Conservation (phyloP, 2,113 vertebrate species). For the Phalacrocorax pelagicus region DNA sequence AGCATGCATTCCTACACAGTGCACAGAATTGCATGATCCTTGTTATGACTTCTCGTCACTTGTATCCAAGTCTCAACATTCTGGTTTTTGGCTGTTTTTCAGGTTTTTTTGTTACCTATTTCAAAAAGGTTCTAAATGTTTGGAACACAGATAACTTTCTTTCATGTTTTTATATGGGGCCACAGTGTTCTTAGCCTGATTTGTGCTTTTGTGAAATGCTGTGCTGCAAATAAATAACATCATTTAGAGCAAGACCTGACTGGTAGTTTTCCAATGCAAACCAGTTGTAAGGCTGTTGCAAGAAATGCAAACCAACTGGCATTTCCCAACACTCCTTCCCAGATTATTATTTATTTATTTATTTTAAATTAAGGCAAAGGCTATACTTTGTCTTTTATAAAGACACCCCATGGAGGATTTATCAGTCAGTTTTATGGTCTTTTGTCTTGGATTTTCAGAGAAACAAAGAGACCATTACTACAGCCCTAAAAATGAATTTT, state of each 20-base stretch:
- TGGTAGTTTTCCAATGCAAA: neutral
- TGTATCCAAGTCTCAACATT: neutral
- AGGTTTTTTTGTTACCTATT: neutral
- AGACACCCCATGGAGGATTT: neutral
- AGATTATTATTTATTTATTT: neutral
- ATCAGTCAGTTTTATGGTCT: neutral
- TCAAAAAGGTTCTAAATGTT: neutral
- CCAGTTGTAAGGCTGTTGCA: neutral
- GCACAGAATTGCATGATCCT: neutral
- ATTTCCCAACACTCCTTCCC: neutral
- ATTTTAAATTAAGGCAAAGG: neutral
- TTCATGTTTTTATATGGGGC: neutral
- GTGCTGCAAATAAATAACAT: neutral
- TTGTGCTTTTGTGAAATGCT: neutral
- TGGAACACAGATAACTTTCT: neutral
- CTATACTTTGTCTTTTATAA: neutral
- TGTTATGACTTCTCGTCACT: neutral
- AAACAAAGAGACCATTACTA: neutral
- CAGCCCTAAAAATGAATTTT: neutral
- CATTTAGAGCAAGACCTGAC: neutral
- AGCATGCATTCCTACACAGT: neutral
- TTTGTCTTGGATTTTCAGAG: neutral
- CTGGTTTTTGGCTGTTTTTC: rapidly evolving
- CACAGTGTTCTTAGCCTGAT: neutral
- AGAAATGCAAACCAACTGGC: neutral